Base-by-base conservation (phyloP, 2,113 vertebrate species). In the Anhinga anhinga region DNA sequence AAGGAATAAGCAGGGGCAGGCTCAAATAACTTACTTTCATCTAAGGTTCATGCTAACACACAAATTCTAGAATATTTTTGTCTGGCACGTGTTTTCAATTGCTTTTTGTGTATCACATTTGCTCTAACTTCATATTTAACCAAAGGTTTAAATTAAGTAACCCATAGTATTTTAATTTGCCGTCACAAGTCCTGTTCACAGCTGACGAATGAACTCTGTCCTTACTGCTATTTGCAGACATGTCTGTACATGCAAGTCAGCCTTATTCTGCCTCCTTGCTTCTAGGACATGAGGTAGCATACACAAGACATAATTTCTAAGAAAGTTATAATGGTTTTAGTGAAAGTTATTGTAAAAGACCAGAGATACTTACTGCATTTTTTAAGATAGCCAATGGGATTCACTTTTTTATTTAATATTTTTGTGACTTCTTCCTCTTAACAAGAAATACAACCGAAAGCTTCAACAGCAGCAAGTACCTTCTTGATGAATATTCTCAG, bases 141-240 rank as follows among this genome's bases (percentile, higher is more conserved):
- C 49, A 61, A 77, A 72, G n/a, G 56, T 72, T 96, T 91, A 95
- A 74, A 79, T 96, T 92, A 78, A 95, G 88, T 94, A 96, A 95
- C 88, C 84, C 49, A 17, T 3, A 91, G 72, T 50, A 69, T 74
- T 93, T 96, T 86, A 74, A 61, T 71, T 52, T 79, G 66, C 27
- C 71, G 88, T 80, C 65, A 86, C 79, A 73, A 94, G 80, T 27
- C 70, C 58, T 4, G 0, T 69, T 83, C 56, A 66, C 86, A 92
- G 95, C 83, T 96, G 76, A 93, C 25, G 2, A 56, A 58, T 45
- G 73, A 95, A 92, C 92, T 94, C 83, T 91, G 77, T 88, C 86
- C 93, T 81, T 71, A 49, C 2, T 67, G 83, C 92, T 87, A 67
- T 81, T 67, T 82, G 62, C 80, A 90, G 88, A 65, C 91, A 63